Base-by-base conservation (phyloP, 1,140 invertebrate species). In the Gryllus bimaculatus region DNA sequence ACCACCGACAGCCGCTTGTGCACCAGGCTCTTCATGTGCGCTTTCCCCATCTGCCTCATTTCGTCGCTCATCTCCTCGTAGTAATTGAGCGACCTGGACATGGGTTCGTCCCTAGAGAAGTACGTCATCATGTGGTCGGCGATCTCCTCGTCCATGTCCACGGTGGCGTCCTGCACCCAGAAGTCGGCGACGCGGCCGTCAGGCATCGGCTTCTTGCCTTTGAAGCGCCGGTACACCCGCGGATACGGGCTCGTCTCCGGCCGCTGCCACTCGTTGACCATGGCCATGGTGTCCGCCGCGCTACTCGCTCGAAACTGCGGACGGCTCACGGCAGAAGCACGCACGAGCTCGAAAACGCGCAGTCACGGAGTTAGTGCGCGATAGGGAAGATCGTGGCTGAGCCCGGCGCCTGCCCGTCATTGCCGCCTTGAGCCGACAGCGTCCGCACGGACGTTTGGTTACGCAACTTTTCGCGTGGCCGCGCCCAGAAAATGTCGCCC, bases 151-250 rank as follows among this genome's bases (percentile, higher is more conserved):
- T 83, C 82, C 48, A 85, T 83, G 48, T 85, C 84, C 76, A 83
- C 82, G 0, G 86, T 85, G 78, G 86, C 82, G 47, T 87, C 85
- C 78, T 86, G 84, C 77, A 86, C 84, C 1, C 80, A 79, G 75
- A 84, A 84, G 79, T 83, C 84, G 3, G 82, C 76, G 6, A 80
- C 79, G 79, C 82, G 80, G n/a, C 80, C 83, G 79, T 83, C 80
- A 54, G 73, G 18, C 54, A 75, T 81, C 12, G 81, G 48, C 79
- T 48, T 77, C 18, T n/a, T 18, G 18, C 76, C 76, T 12, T 47
- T n/a, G 47, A 39, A 77, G 13, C 76, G 15, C 12, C 39, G 10
- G 18, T 39, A 77, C 12, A 77, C 47, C 47, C 8, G 20, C 8
- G 76, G 76, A 7, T 20, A 18, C 18, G 39, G 76, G 20, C 10